These are phyloP conservation scores for Orchestes rusci DNA, from an alignment of 2,888 invertebrate species.

Conservation along the genomic window DNA sequence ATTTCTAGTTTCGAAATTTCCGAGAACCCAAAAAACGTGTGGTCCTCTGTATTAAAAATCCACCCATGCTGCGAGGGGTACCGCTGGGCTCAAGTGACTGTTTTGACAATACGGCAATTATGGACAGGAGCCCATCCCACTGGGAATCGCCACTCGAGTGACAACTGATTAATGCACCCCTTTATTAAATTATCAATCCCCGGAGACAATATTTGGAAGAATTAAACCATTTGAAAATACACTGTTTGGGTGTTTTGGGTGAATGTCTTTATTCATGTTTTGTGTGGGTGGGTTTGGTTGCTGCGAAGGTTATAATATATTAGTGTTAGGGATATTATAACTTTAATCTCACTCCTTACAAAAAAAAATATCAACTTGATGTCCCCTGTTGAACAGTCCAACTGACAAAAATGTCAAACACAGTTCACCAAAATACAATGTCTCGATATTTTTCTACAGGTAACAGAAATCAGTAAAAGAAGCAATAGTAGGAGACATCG, in stretches of 20 bases:
- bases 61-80: conserved; percentile 27
- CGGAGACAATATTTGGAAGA: conserved; percentile 25
- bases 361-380: too few relatives aligned
- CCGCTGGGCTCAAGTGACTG: conserved; percentile 37
- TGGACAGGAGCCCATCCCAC: conserved; percentile 40
- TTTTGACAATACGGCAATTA: conserved; percentile 45
- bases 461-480: too few relatives aligned
- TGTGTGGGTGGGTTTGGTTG: neutral
- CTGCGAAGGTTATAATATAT: neutral
- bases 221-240: conserved; percentile 7
- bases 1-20: conserved; percentile 18
- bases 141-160: conserved; percentile 36
- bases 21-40: conserved; percentile 37
- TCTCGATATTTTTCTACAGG: too few relatives aligned
- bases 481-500: too few relatives aligned
- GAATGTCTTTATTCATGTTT: neutral
- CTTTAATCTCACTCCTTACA: too few relatives aligned
- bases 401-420: too few relatives aligned
- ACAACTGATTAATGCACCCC: conserved; percentile 43
- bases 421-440: too few relatives aligned
- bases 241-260: conserved; percentile 1
- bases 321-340: too few relatives aligned
- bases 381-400: too few relatives aligned
- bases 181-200: conserved; percentile 44
- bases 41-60: conserved; percentile 31